Evolutionary conservation across 2,888 invertebrate genomes (phyloP).

Genomic region (Spisula solida): DNA sequence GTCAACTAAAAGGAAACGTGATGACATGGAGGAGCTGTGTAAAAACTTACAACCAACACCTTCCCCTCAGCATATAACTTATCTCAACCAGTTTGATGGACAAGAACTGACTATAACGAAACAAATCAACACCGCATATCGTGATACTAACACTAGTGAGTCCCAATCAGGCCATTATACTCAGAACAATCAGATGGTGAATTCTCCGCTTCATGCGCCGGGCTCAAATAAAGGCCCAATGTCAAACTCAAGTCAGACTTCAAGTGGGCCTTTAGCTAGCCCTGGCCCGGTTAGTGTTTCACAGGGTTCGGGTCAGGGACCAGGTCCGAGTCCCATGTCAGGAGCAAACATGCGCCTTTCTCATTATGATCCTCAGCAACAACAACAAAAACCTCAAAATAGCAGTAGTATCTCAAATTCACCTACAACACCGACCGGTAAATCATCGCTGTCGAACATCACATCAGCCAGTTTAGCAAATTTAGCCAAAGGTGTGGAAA

Average conservation of each 20-base stretch:
- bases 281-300: conserved; percentile 77
- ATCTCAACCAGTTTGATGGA: conserved; percentile 97
- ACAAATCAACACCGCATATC: conserved; percentile 95
- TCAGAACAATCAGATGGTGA: conserved; percentile 79
- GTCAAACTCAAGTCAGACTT: conserved; percentile 84
- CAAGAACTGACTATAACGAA: conserved; percentile 98
- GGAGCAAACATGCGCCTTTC: conserved; percentile 83
- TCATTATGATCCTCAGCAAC: conserved; percentile 83
- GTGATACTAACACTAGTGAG: conserved; percentile 80
- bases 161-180: conserved; percentile 80
- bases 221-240: conserved; percentile 83
- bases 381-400: conserved; percentile 73
- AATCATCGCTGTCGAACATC: conserved; percentile 85
- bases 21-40: conserved; percentile 92
- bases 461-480: conserved; percentile 87
- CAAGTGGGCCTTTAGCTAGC: conserved; percentile 80
- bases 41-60: conserved; percentile 92
- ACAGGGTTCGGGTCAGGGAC: conserved; percentile 79
- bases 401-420: conserved; percentile 74
- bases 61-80: conserved; percentile 98
- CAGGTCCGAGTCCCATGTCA: conserved; percentile 80
- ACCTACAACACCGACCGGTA: conserved; percentile 77
- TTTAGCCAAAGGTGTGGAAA: conserved; percentile 87
- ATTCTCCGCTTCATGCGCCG: conserved; percentile 82
- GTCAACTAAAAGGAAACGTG: conserved; percentile 82